Base-by-base conservation (phyloP, 2,888 invertebrate species). In the Nephrotoma guestfalica region DNA sequence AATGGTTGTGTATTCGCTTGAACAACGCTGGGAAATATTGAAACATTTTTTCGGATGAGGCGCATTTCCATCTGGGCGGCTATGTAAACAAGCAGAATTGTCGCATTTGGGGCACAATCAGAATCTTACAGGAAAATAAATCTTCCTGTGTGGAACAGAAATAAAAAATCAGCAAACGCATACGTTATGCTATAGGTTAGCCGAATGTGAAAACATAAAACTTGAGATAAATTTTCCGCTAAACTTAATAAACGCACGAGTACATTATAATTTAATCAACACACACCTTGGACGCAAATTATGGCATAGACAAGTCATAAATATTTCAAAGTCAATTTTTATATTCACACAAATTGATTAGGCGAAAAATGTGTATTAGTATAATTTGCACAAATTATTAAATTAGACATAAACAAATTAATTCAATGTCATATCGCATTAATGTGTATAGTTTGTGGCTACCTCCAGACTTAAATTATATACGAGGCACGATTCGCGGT, bases 351-450 rank as follows among this genome's bases (percentile, higher is more conserved):
- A 18, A 57, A 57, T 57, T 47, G 13, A 13, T 47, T 57, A 57
- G 51, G 51, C 51, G 51, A 15, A 57, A 15, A 57, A 15, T 57
- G 15, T 57, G 15, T 57, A 43, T 1, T 30, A 43, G 6, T 43
- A 57, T 57, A 57, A 15, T 15, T 57, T 57, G 51, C 51, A 57
- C 18, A 57, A 57, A 18, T 57, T 51, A 51, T n/a, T 51, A 51
- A 30, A 13, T 51, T 13, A 51, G 5, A 30, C 30, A 51, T 13
- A 51, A 51, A 51, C 47, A 51, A 13, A 51, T 51, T 57, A 57
- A 57, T 57, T 57, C 51, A 57, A 57, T 57, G 51, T 15, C 51
- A 15, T 57, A 57, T 57, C 47, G 47, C 47, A 13, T 51, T n/a
- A 51, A 47, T 57, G 51, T 7, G 15, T 15, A 47, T 57, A 57